Percentiles rank a stretch among this genome's conserved stretches.
These are phyloP conservation scores for Pecten maximus DNA, from an alignment of 2,888 invertebrate genomes.

Conservation along the genomic window DNA sequence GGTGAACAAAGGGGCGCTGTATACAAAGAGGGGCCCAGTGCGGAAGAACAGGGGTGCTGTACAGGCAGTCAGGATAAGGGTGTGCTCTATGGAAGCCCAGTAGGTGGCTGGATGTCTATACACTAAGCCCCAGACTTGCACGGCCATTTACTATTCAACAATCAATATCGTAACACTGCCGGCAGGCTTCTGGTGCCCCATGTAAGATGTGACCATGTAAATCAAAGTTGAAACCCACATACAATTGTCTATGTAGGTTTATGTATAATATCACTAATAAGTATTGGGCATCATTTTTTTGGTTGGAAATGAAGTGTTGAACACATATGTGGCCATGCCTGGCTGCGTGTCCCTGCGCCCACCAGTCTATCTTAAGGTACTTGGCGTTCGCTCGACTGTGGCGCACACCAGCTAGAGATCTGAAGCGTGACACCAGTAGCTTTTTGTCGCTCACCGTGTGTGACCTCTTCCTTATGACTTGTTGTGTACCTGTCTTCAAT, in stretches of 20 bases:
- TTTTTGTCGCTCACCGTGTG: constrained; percentile 26
- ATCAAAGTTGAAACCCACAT: constrained; percentile 15
- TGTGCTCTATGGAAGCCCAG: neutral
- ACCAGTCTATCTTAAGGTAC: constrained; percentile 30
- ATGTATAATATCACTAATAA: neutral
- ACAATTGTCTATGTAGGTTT: neutral
- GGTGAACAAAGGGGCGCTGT: neutral
- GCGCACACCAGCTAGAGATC: constrained; percentile 12
- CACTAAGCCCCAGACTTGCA: constrained; percentile 20
- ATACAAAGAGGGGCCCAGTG: neutral
- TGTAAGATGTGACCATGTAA: constrained; percentile 20
- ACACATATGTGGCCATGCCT: neutral
- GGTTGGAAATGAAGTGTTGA: neutral
- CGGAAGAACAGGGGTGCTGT: neutral
- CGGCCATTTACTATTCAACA: neutral
- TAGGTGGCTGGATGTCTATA: neutral
- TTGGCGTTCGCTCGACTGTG: constrained; percentile 35
- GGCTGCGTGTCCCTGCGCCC: neutral
- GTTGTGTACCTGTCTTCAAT: neutral
- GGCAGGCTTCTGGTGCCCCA: neutral
- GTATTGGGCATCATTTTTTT: neutral
- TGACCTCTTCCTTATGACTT: constrained; percentile 1
- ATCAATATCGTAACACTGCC: constrained; percentile 9
- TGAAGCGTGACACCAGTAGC: constrained; percentile 35
- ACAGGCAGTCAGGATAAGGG: neutral